A percentile compares a stretch with the other conserved stretches of the same genome.
Conservation (phyloP, 2,888 invertebrate species). For the Hirtodrosophila duncani region DNA sequence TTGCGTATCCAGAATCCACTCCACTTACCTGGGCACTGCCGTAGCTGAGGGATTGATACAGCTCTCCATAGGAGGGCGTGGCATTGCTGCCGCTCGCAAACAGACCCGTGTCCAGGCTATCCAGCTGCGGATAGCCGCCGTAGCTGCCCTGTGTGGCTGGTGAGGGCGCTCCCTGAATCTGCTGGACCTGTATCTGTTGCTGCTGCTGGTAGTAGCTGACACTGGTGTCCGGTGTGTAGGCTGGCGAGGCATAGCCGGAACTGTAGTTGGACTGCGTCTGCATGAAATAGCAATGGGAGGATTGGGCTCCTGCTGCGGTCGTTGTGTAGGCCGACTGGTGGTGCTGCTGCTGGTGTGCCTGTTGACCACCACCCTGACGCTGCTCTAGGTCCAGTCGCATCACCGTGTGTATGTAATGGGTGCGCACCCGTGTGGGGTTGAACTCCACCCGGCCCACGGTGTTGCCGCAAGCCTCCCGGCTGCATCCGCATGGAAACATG, state of each 20-base stretch:
- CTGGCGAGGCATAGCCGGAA: conserved; percentile 75
- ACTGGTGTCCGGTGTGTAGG: conserved; percentile 62
- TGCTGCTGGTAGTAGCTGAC: conserved; percentile 58
- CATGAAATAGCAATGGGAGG: conserved; percentile 63
- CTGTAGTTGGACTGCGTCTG: conserved; percentile 75
- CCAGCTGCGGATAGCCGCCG: conserved; percentile 50
- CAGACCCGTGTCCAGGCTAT: conserved; percentile 65
- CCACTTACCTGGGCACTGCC: conserved; percentile 59
- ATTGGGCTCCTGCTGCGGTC: conserved; percentile 7
- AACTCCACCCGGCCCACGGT: conserved; percentile 96
- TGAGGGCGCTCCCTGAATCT: conserved; percentile 8
- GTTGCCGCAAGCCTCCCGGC: conserved; percentile 95
- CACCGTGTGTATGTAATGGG: conserved; percentile 97
- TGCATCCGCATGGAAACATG: conserved; percentile 98
- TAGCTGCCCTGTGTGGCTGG: conserved; percentile 25
- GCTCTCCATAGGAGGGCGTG: conserved; percentile 72
- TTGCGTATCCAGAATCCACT: background rate
- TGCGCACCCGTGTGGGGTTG: conserved; percentile 95
- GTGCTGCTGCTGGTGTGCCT: conserved; percentile 19
- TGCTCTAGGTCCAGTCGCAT: conserved; percentile 95
- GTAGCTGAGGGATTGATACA: conserved; percentile 66
- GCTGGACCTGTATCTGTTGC: conserved; percentile 34
- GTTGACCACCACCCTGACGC: conserved; percentile 78
- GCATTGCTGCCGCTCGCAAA: conserved; percentile 57
- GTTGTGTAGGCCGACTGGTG: conserved; percentile 10